Evolutionary conservation across 2,113 vertebrate genomes (phyloP), one percentile per base, ranked within the genome.

Genomic region (Orthonyx spaldingii): DNA sequence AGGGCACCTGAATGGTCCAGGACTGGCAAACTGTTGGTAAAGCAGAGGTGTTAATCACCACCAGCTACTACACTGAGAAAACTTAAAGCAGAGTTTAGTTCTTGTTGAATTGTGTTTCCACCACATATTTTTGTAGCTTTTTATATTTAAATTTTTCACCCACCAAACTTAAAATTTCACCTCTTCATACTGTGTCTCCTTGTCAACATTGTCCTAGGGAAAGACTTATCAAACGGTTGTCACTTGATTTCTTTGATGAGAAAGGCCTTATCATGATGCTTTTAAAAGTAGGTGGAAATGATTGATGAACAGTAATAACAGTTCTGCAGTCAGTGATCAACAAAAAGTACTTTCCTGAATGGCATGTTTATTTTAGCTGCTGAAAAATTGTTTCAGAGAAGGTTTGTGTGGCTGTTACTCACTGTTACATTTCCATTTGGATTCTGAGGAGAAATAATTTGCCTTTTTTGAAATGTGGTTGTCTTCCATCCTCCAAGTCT

Each of bases 251-350:
- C 63, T 93, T 72, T 95, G 76, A 72, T 89, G 72, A 93, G 83
- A 95, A 87, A 84, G 50, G 41, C 59, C 20, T 90, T 93, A 70
- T 39, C 79, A 19, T 56, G 77, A 70, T 79, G 65, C 47, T 88
- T 93, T 96, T 90, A 90, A 69, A 93, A 81, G 84, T 87, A 89
- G 84, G 63, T 93, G 87, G 80, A 69, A 96, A 85, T 96, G 95
- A 96, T 23, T 93, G 85, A 78, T 61, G 76, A 93, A 53, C 46
- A 77, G 80, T 96, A 94, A 92, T 96, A 95, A 81, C 87, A 96
- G 93, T 84, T 94, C 79, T 96, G 64, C 81, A 78, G 24, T 63
- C 41, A 60, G 12, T n/a, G 70, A 96, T 85, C 94, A 97, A 94
- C 92, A 96, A 80, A 74, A 94, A 56, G 60, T 35, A 55, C 77